phyloP scores from a whole-genome alignment of 2,113 vertebrate species.

The Podiceps cristatus region DNA sequence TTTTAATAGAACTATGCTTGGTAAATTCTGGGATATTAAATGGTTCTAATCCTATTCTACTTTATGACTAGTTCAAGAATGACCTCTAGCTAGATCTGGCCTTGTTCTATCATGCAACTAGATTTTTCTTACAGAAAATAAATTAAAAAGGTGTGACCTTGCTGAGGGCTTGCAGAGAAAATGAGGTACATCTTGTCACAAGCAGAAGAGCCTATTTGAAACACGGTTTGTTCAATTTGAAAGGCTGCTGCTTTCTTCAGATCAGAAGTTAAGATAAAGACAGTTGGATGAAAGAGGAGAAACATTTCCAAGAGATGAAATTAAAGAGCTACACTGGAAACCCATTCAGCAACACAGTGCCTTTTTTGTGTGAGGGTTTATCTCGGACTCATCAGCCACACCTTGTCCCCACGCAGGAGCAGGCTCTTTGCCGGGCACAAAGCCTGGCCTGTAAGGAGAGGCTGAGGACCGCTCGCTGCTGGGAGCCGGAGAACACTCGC shows the following conservation, averaged over 20 bases:
- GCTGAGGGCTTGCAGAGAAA: slow-evolving; percentile 92
- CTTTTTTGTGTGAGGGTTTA: slow-evolving; percentile 81
- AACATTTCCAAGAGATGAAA: slow-evolving; percentile 86
- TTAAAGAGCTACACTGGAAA: slow-evolving; percentile 91
- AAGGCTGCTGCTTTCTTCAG: slow-evolving; percentile 84
- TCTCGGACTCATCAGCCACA: slow-evolving; percentile 82
- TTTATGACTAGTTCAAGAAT: slow-evolving; percentile 87
- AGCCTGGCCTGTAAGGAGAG: slow-evolving; percentile 44
- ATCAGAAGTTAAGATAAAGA: slow-evolving; percentile 86
- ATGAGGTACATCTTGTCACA: slow-evolving; percentile 95
- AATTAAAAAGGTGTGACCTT: slow-evolving; percentile 97
- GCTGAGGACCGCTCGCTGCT: background rate
- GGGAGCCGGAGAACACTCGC: slow-evolving; percentile 28
- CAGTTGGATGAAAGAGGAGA: slow-evolving; percentile 81
- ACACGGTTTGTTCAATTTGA: slow-evolving; percentile 91
- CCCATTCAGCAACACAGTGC: slow-evolving; percentile 79
- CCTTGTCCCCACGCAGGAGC: slow-evolving; percentile 71
- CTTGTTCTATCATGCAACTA: slow-evolving; percentile 85
- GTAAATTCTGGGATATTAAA: slow-evolving; percentile 73
- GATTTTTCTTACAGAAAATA: slow-evolving; percentile 90
- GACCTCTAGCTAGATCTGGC: slow-evolving; percentile 92
- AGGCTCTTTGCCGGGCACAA: slow-evolving; percentile 78
- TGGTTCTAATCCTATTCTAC: slow-evolving; percentile 81
- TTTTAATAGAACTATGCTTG: slow-evolving; percentile 32
- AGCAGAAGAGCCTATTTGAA: slow-evolving; percentile 90